Conservation (phyloP, 2,888 invertebrate species). For the Pandemis cinnamomeana region DNA sequence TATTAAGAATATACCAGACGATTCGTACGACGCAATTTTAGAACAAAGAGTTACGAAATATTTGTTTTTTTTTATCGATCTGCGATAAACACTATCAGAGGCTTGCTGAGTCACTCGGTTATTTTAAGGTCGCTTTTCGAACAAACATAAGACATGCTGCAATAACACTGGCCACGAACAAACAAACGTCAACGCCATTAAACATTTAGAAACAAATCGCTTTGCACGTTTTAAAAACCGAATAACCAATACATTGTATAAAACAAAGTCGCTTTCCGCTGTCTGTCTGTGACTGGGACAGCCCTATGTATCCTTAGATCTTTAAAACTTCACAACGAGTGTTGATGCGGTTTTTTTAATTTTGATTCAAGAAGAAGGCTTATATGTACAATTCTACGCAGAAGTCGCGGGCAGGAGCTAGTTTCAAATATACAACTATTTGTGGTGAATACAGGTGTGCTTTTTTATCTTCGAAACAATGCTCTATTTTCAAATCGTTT, state of each 20-base stretch:
- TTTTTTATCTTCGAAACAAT: neutral
- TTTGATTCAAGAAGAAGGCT: too few species aligned
- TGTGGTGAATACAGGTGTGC: neutral
- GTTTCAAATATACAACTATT: neutral
- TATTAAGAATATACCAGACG: neutral
- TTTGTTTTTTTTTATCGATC: constrained; percentile 30
- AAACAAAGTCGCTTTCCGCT: neutral
- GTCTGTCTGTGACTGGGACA: too few species aligned
- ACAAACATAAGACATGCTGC: constrained; percentile 2
- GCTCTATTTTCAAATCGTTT: neutral
- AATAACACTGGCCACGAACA: constrained; percentile 1
- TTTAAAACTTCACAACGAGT: too few species aligned
- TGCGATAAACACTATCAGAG: constrained; percentile 35
- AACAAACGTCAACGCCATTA: constrained; percentile 13
- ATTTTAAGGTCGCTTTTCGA: constrained; percentile 31
- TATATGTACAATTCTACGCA: too few species aligned
- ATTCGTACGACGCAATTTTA: constrained; percentile 13
- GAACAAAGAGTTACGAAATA: constrained; percentile 41
- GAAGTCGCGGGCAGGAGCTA: too few species aligned
- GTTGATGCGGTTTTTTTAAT: too few species aligned
- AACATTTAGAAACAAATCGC: neutral
- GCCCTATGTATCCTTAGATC: too few species aligned
- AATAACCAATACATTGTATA: neutral
- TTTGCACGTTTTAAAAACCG: neutral
- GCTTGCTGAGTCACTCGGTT: constrained; percentile 32